Base-by-base conservation (phyloP, 2,113 vertebrate species). In the Phainopepla nitens region DNA sequence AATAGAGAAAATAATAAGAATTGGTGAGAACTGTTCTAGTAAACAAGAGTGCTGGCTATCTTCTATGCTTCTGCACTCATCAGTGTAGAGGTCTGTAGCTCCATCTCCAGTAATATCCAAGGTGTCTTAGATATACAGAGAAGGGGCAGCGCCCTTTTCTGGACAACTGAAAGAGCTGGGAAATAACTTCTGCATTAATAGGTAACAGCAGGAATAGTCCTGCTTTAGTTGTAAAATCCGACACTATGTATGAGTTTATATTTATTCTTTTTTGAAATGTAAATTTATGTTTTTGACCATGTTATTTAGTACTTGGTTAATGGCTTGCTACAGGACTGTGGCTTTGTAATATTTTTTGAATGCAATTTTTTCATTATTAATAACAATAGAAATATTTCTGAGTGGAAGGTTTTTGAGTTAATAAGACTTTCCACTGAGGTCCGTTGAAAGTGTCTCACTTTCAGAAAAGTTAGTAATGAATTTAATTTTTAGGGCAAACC, bases 401-500 rank as follows among this genome's bases (percentile, higher is more conserved):
- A 78, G 44, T 36, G 25, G 20, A 27, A 87, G 27, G 27, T 77
- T 92, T 60, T 87, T 84, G 47, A 68, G 49, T 62, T 78, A 57
- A 62, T 65, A 31, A 75, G 42, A 9, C 76, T 87, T 95, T 94
- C 31, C 19, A 13, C 10, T 72, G 58, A 92, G 7, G 28, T 54
- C 90, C 33, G 5, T 47, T 62, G 27, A 62, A 94, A 79, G 7
- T 11, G 25, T 50, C 53, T 92, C 13, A 25, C 29, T 83, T 90
- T 53, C 54, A 69, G 69, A 50, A 57, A 91, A 89, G 62, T 62
- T 90, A 58, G 41, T 47, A 64, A 47, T 66, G 68, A 88, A 18
- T 83, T 84, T 82, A 17, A 75, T 82, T 96, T 94, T 94, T 81
- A 84, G 70, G 84, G 28, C 42, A 93, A 93, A 86, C 56, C 56